phyloP scores from a whole-genome alignment of 2,113 vertebrate genomes.

The Mugil cephalus region DNA sequence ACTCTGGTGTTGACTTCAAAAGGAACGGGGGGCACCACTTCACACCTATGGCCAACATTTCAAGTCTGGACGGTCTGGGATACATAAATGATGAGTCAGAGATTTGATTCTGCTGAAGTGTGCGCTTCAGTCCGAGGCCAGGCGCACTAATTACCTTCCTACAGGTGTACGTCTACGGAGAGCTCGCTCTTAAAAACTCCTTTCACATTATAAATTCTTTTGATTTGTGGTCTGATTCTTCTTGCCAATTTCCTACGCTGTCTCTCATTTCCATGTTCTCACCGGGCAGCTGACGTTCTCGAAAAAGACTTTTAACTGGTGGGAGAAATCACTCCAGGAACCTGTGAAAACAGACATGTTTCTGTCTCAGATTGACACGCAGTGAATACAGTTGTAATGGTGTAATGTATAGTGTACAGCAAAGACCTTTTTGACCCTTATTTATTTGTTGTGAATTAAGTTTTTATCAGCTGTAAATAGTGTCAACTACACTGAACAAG shows the following conservation, averaged over 20 bases:
- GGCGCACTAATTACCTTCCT: conserved; percentile 36
- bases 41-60: conserved; percentile 64
- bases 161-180: conserved; percentile 15
- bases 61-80: conserved; percentile 73
- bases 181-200: background rate
- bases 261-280: conserved; percentile 32
- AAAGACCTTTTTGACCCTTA: conserved; percentile 43
- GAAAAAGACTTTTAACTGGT: conserved; percentile 9
- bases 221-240: conserved; percentile 19
- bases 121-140: conserved; percentile 17
- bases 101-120: conserved; percentile 70
- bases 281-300: conserved; percentile 56
- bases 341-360: background rate
- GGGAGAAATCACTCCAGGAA: background rate
- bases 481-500: conserved; percentile 12
- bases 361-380: no score
- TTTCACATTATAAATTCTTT: conserved; percentile 40
- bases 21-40: conserved; percentile 70
- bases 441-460: conserved; percentile 68
- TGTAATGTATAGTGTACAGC: conserved; percentile 72
- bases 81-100: conserved; percentile 84
- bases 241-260: conserved; percentile 13
- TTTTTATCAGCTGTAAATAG: conserved; percentile 45
- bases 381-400: no score
- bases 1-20: conserved; percentile 70